Evolutionary conservation across 2,888 invertebrate species (phyloP), one percentile per base, ranked within the genome.

Genomic region (Atrina japonica): DNA sequence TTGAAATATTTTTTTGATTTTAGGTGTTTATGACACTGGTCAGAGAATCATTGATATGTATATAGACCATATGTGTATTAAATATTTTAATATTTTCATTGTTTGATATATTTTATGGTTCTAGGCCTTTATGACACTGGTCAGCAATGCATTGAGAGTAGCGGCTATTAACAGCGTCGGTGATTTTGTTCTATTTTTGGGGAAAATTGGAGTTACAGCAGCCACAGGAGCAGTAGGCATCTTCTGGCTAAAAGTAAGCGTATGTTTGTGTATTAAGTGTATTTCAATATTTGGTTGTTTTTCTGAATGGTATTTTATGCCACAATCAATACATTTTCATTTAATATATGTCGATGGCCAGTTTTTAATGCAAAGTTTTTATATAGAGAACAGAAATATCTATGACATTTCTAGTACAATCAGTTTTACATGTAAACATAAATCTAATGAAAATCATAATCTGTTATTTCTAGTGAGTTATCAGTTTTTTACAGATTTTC

Each of bases 151-250:
- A 0, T 90, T 97, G 45, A 95, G 96, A 93, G 95, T 98, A 77
- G 95, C 96, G 0, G 96, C 97, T 0, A 95, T 98, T 67, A 98
- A 98, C 91, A 95, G 96, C 81, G 93, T 97, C 52, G 98, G 97
- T 5, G 97, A 97, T 90, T 97, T 97, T 89, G 95, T 98, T 74
- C 92, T 98, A 55, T 97, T 98, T 89, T 92, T 98, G 77, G 97
- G 96, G 65, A 95, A 95, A 92, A 91, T 94, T 3, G 89, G 93
- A 72, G 96, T 97, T 66, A 96, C 96, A 5, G 95, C 96, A 0
- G 92, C 96, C 5, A 96, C 96, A 0, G 96, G 96, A 30, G 93
- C 94, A 63, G 92, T 96, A 58, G 96, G 95, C 25, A 91, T 97
- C 59, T 91, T 96, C 63, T 88, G 89, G 88, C 84, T 91, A 66